Conservation (phyloP, 1,140 invertebrate species). For the Cyrtorhinus lividipennis region DNA sequence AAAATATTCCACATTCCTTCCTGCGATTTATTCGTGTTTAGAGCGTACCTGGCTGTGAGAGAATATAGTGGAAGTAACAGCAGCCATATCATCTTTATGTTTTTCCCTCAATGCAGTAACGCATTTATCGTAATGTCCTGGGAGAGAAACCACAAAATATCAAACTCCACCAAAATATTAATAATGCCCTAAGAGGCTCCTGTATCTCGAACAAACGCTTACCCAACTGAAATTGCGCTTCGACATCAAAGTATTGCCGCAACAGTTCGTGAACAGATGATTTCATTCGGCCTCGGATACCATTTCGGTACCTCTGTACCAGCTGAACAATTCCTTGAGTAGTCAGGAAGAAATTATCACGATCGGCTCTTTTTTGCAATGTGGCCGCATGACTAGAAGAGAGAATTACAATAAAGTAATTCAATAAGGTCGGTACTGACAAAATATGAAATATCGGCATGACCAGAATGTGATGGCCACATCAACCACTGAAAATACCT, state of each 20-base stretch:
- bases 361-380: conserved; percentile 77
- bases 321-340: conserved; percentile 90
- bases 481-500: too few species aligned
- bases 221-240: conserved; percentile 92
- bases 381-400: conserved; percentile 67
- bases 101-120: conserved; percentile 78
- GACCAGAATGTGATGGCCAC: too few species aligned
- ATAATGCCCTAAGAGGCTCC: too few species aligned
- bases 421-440: too few species aligned
- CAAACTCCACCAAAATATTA: neutral
- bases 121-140: conserved; percentile 94
- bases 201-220: conserved; percentile 22
- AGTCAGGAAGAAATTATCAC: conserved; percentile 91
- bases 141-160: conserved; percentile 30
- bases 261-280: conserved; percentile 89
- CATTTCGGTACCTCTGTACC: conserved; percentile 89
- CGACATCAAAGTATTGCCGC: conserved; percentile 85
- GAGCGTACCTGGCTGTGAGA: conserved; percentile 79
- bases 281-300: conserved; percentile 93
- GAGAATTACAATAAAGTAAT: too few species aligned
- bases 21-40: too few species aligned
- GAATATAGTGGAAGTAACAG: conserved; percentile 84
- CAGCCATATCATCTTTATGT: conserved; percentile 82
- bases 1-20: too few species aligned
- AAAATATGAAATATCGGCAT: too few species aligned